phyloP scores from a whole-genome alignment of 2,888 invertebrate genomes.

The Julus scanicus region DNA sequence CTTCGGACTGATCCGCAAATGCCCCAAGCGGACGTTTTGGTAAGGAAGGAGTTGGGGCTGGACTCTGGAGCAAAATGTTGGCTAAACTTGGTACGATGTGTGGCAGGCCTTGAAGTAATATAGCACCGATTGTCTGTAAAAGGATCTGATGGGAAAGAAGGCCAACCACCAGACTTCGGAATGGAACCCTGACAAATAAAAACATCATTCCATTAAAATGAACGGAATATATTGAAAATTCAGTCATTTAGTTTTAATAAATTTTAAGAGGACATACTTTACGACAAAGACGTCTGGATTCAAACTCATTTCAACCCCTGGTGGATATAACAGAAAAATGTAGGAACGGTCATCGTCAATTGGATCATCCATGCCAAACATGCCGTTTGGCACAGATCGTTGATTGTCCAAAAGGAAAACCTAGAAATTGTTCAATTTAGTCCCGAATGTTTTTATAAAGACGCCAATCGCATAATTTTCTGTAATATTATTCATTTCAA shows the following conservation, averaged over 20 bases:
- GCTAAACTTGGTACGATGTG: slow-evolving; percentile 73
- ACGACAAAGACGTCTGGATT: slow-evolving; percentile 62
- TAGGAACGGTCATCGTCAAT: slow-evolving; percentile 83
- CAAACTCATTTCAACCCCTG: slow-evolving; percentile 62
- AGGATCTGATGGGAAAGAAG: slow-evolving; percentile 92
- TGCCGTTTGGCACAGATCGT: slow-evolving; percentile 61
- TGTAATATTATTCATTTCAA: slow-evolving; percentile 63
- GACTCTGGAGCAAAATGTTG: slow-evolving; percentile 66
- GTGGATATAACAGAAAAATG: slow-evolving; percentile 85
- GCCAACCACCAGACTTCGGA: slow-evolving; percentile 87
- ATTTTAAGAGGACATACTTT: too few species aligned
- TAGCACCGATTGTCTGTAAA: slow-evolving; percentile 87
- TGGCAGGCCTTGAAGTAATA: slow-evolving; percentile 80
- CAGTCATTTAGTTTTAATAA: not conserved
- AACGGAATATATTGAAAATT: not conserved
- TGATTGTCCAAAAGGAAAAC: slow-evolving; percentile 74
- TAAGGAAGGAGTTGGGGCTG: slow-evolving; percentile 60
- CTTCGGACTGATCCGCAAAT: not conserved
- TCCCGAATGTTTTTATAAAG: not conserved
- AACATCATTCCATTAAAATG: not conserved
- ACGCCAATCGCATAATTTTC: not conserved
- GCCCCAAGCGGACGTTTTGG: not conserved
- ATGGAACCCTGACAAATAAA: slow-evolving; percentile 76
- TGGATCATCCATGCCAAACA: slow-evolving; percentile 60
- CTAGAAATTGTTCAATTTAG: slow-evolving; percentile 64